Base-by-base conservation (phyloP, 2,113 vertebrate genomes). In the Anseranas semipalmata region DNA sequence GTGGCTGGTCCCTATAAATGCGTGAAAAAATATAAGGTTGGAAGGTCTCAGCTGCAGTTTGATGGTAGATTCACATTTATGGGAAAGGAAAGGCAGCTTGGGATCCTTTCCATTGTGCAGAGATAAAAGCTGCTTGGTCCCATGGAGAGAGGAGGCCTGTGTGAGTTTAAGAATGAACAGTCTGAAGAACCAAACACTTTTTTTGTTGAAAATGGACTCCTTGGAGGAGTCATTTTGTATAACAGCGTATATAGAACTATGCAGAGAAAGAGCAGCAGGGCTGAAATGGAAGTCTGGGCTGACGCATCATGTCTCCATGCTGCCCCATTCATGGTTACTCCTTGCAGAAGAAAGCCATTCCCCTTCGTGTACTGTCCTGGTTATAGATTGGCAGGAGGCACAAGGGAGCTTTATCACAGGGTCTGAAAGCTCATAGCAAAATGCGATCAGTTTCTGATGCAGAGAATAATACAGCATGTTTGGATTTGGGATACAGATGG, bases 401-500 rank as follows among this genome's bases (percentile, higher is more conserved):
- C 33, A 14, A 32, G 16, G 7, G 35, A 41, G 63, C 55, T 55
- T 1, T 28, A 14, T 46, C 62, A n/a, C n/a, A 33, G 28, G 53
- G 21, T 50, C 59, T 45, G 65, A 12, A 19, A 70, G 65, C 39
- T 93, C 27, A 48, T 5, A 41, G n/a, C 6, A 5, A 50, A n/a
- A 73, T 53, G 21, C 65, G 45, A 7, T 19, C 45, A 32, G n/a
- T 62, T 82, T 76, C 62, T 70, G 63, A 55, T 48, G 62, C 53
- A 85, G 39, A 43, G 67, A 50, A 16, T 5, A 28, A 39, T 41
- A 20, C 17, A 33, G 62, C 59, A 22, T 53, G 78, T 68, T 91
- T 60, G 35, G 35, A 37, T 94, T 88, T 88, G 75, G 67, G 75
- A 79, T 56, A 4, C 59, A 74, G 90, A n/a, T 92, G 78, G 50